These are phyloP conservation scores for Endotricha flammealis DNA, from an alignment of 2,888 invertebrate species.

Conservation along the genomic window DNA sequence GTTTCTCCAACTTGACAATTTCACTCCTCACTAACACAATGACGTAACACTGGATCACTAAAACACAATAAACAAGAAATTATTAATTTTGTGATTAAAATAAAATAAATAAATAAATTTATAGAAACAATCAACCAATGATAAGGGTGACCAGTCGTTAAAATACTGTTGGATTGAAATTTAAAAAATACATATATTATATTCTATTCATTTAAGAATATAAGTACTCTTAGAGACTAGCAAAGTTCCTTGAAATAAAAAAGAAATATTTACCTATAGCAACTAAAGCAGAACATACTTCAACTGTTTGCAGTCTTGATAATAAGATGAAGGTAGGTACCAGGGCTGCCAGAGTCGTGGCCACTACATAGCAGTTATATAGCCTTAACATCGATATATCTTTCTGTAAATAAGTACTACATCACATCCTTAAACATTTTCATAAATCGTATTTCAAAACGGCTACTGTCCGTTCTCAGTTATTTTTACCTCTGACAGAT, in stretches of 20 bases:
- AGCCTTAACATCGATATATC: constrained; percentile 57
- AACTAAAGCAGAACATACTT: constrained; percentile 43
- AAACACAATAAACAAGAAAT: constrained; percentile 16
- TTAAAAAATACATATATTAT: too few relatives aligned
- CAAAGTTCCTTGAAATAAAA: background rate
- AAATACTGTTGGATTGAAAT: too few relatives aligned
- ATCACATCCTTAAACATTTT: too few relatives aligned
- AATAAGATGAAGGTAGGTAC: constrained; percentile 52
- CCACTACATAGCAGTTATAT: constrained; percentile 57
- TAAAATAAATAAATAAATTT: too few relatives aligned
- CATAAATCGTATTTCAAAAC: too few relatives aligned
- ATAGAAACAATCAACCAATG: too few relatives aligned
- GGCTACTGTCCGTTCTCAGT: too few relatives aligned
- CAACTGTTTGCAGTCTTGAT: constrained; percentile 41
- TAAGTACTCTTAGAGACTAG: too few relatives aligned
- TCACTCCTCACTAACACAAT: constrained; percentile 64
- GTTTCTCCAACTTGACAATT: constrained; percentile 49
- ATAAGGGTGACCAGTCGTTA: too few relatives aligned
- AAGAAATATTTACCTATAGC: constrained; percentile 51
- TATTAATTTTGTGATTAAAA: too few relatives aligned
- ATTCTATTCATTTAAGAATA: background rate
- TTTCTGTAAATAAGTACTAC: constrained; percentile 57
- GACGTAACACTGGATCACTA: constrained; percentile 63
- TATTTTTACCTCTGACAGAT: too few relatives aligned
- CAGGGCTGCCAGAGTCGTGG: constrained; percentile 47